These are phyloP conservation scores for Scaptomyza graminum DNA, from an alignment of 1,140 invertebrate genomes.

Conservation along the genomic window DNA sequence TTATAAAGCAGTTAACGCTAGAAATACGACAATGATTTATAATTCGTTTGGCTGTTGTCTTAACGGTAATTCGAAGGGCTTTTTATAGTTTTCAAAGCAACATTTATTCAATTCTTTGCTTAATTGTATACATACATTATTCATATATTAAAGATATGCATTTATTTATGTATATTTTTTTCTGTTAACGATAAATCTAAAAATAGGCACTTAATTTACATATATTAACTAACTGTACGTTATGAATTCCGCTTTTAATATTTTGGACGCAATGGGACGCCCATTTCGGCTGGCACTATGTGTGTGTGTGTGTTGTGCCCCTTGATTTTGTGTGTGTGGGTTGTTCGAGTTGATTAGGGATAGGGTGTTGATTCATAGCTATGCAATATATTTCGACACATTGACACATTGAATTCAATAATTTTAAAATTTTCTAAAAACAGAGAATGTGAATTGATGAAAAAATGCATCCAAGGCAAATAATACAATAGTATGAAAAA, in stretches of 20 bases:
- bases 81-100: constrained; percentile 66
- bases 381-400: constrained; percentile 71
- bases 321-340: constrained; percentile 43
- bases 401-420: constrained; percentile 79
- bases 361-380: constrained; percentile 42
- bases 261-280: constrained; percentile 17
- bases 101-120: constrained; percentile 73
- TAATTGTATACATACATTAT: constrained; percentile 51
- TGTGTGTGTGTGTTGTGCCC: constrained; percentile 47
- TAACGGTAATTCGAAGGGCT: too few relatives aligned
- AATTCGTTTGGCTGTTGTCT: neutral
- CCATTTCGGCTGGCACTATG: constrained; percentile 41
- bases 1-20: constrained; percentile 2
- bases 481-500: constrained; percentile 43
- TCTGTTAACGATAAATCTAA: constrained; percentile 48
- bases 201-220: constrained; percentile 78
- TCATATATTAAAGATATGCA: constrained; percentile 55
- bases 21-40: neutral
- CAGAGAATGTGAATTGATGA: constrained; percentile 39
- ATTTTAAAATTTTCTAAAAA: constrained; percentile 58
- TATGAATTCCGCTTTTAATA: constrained; percentile 64
- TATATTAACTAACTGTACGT: constrained; percentile 76
- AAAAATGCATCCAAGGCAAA: constrained; percentile 39
- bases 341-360: constrained; percentile 45
- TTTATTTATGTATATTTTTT: constrained; percentile 43